Conservation (phyloP, 2,888 invertebrate genomes). For the Achlya flavicornis region DNA sequence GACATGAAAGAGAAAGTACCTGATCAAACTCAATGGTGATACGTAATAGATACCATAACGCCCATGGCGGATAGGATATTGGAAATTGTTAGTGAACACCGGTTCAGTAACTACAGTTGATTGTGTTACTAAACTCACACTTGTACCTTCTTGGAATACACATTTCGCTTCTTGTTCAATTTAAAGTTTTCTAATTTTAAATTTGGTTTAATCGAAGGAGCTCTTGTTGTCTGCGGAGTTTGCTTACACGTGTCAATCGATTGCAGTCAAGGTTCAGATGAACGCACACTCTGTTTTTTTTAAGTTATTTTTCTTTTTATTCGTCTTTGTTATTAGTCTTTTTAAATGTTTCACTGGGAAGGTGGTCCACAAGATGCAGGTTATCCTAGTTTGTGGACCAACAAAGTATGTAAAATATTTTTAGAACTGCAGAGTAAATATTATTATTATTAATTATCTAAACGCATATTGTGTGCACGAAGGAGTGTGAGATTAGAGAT, state of each 20-base stretch:
- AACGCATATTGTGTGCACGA: no score
- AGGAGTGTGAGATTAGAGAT: no score
- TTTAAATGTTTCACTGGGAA: no score
- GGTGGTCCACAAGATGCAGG: no score
- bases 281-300: neutral
- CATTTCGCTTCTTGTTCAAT: neutral
- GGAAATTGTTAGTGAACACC: conserved; percentile 32
- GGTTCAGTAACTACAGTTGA: conserved; percentile 25
- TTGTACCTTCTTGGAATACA: neutral
- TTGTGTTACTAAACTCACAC: conserved; percentile 13
- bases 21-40: neutral
- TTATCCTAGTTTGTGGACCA: no score
- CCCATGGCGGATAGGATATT: conserved; percentile 26
- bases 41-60: conserved; percentile 15
- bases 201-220: neutral
- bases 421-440: no score
- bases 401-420: no score
- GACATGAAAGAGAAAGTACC: neutral
- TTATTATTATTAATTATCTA: no score
- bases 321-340: no score
- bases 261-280: neutral
- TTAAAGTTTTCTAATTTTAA: conserved; percentile 4
- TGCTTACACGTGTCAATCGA: neutral
- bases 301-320: no score
- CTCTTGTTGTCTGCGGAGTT: neutral